Conservation (phyloP, 1,140 invertebrate genomes). For the Solen grandis region DNA sequence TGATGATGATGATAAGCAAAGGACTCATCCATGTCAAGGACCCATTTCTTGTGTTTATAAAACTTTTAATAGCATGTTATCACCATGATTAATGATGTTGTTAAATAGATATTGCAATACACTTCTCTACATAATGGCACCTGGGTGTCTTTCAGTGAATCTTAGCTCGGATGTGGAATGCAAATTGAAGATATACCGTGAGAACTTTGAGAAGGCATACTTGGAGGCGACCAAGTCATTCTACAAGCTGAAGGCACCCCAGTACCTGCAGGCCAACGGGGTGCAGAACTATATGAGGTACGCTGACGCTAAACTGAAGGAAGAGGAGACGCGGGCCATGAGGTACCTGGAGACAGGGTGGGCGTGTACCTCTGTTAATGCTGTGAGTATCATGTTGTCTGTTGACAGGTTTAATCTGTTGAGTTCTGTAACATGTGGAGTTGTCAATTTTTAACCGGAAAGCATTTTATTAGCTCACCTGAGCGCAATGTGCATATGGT, state of each 20-base stretch:
- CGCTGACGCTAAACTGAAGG: slow-evolving; percentile 95
- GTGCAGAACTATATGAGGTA: slow-evolving; percentile 98
- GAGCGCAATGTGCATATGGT: too few relatives aligned
- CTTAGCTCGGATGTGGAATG: slow-evolving; percentile 96
- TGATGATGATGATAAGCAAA: too few relatives aligned
- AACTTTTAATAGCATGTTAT: too few relatives aligned
- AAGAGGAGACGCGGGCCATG: slow-evolving; percentile 96
- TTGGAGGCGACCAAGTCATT: slow-evolving; percentile 96
- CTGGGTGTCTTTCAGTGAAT: slow-evolving; percentile 92
- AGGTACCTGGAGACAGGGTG: slow-evolving; percentile 96
- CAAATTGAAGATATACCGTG: slow-evolving; percentile 96
- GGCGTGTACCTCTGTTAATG: slow-evolving; percentile 86
- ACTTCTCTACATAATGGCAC: too few relatives aligned
- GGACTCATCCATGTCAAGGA: too few relatives aligned
- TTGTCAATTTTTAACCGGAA: too few relatives aligned
- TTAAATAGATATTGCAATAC: too few relatives aligned
- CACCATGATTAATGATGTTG: too few relatives aligned
- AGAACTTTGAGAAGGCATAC: slow-evolving; percentile 98
- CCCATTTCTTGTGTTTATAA: too few relatives aligned
- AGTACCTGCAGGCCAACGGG: slow-evolving; percentile 94
- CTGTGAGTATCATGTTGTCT: slow-evolving; percentile 76
- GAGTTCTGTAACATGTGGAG: not conserved
- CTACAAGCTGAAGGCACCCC: slow-evolving; percentile 94
- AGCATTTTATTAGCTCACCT: too few relatives aligned
- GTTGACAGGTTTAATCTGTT: not conserved